Evolutionary conservation across 2,888 invertebrate species (phyloP).

Genomic region (Pherbina coryleti): DNA sequence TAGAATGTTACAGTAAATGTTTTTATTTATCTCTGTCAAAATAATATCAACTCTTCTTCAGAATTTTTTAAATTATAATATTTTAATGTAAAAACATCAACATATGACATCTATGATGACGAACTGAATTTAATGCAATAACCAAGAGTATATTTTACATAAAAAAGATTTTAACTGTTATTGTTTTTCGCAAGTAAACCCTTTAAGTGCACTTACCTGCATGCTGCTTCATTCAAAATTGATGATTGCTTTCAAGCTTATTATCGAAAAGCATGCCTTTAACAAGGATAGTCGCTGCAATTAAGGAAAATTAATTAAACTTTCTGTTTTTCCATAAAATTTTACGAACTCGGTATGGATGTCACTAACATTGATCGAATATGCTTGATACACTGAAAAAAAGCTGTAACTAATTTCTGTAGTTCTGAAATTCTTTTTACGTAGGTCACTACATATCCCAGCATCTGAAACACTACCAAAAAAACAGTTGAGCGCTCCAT

Average conservation of each 20-base stretch:
- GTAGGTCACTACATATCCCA: too few relatives aligned
- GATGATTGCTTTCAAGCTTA: neutral
- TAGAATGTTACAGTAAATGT: neutral
- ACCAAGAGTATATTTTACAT: too few relatives aligned
- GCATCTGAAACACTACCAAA: too few relatives aligned
- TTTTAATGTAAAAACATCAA: too few relatives aligned
- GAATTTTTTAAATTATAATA: too few relatives aligned
- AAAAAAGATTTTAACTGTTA: too few relatives aligned
- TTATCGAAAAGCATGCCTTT: neutral
- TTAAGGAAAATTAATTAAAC: constrained; percentile 23
- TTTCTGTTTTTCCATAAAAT: constrained; percentile 7
- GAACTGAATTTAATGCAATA: too few relatives aligned
- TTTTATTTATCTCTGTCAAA: neutral
- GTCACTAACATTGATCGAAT: neutral
- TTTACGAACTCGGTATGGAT: neutral
- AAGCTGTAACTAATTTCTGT: neutral
- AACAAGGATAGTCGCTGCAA: constrained; percentile 4
- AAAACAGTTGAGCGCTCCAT: too few relatives aligned
- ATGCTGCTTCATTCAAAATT: neutral
- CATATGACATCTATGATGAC: too few relatives aligned
- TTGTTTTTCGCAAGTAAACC: neutral
- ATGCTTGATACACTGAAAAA: neutral
- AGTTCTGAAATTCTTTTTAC: too few relatives aligned
- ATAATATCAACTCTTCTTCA: too few relatives aligned
- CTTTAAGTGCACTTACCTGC: neutral